Percentiles rank a stretch among this genome's conserved stretches.
Evolutionary conservation across 2,888 invertebrate genomes (phyloP).

Genomic region (Diloba caeruleocephala): DNA sequence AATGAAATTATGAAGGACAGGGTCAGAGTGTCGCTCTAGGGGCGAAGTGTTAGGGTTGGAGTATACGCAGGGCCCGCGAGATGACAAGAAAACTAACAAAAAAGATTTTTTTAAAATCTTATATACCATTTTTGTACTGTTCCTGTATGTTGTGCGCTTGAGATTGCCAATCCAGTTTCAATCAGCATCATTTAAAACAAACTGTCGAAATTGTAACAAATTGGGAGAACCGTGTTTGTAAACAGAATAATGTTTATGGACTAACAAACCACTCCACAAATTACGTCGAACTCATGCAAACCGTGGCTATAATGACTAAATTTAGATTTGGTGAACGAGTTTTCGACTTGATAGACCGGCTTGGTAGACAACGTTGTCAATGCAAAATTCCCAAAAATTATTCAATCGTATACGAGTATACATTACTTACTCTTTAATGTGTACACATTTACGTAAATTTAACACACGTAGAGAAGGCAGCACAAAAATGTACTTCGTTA

Average conservation of each 20-base stretch:
- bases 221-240: slow-evolving; percentile 23
- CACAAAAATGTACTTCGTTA: slow-evolving; percentile 7
- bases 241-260: slow-evolving; percentile 18
- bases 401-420: slow-evolving; percentile 7
- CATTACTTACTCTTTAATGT: slow-evolving; percentile 44
- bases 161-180: slow-evolving; percentile 1
- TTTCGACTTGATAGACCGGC: slow-evolving; percentile 34
- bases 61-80: too few relatives aligned
- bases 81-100: too few relatives aligned
- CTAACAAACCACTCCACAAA: slow-evolving; percentile 15
- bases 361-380: slow-evolving; percentile 11
- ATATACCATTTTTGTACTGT: background rate
- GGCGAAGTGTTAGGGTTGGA: too few relatives aligned
- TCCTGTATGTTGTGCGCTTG: background rate
- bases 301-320: slow-evolving; percentile 19
- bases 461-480: slow-evolving; percentile 18
- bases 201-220: slow-evolving; percentile 11
- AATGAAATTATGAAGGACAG: slow-evolving; percentile 16
- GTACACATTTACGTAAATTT: slow-evolving; percentile 21
- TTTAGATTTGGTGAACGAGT: slow-evolving; percentile 28
- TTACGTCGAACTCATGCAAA: slow-evolving; percentile 8
- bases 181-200: slow-evolving; percentile 12
- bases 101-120: too few relatives aligned
- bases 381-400: slow-evolving; percentile 21
- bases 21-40: too few relatives aligned